These are phyloP conservation scores for Sparidentex hasta DNA, from an alignment of 2,797 vertebrate genomes.

Conservation along the genomic window DNA sequence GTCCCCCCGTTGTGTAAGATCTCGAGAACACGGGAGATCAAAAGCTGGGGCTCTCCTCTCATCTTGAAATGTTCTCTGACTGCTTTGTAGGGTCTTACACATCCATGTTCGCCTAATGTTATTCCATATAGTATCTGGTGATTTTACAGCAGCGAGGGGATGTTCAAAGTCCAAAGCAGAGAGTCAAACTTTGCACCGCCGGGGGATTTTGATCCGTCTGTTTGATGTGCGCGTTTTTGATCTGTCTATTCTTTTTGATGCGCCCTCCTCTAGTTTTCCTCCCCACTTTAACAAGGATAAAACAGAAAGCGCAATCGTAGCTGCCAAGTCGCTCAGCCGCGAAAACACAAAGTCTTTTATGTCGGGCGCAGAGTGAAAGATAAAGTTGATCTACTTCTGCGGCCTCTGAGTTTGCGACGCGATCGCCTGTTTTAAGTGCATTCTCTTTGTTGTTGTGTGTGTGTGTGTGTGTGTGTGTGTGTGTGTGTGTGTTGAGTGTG, in stretches of 20 bases:
- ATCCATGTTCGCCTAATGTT: constrained; percentile 53
- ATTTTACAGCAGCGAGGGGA: constrained; percentile 85
- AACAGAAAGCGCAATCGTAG: constrained; percentile 78
- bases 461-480: constrained; percentile 3
- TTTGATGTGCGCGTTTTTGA: constrained; percentile 79
- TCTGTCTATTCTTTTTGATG: constrained; percentile 83
- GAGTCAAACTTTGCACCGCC: constrained; percentile 70
- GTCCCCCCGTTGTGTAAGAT: constrained; percentile 19
- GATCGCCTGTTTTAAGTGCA: constrained; percentile 58
- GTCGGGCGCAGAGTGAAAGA: constrained; percentile 57
- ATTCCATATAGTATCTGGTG: constrained; percentile 78
- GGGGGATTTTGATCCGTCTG: constrained; percentile 68
- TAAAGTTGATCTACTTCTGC: constrained; percentile 62
- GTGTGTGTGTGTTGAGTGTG: constrained; percentile 7
- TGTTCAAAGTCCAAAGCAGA: constrained; percentile 67
- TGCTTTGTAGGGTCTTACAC: constrained; percentile 50
- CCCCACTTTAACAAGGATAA: constrained; percentile 77
- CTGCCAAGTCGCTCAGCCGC: constrained; percentile 60
- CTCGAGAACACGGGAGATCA: constrained; percentile 38
- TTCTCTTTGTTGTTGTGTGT: constrained; percentile 69
- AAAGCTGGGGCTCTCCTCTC: constrained; percentile 24
- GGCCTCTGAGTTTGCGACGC: constrained; percentile 60
- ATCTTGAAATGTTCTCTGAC: constrained; percentile 31
- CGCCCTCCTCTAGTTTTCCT: constrained; percentile 70
- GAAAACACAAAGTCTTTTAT: constrained; percentile 69